Percentiles rank a stretch among this genome's conserved stretches.
phyloP scores from a whole-genome alignment of 64 coral and sea anemone genomes.

The Acropora tenuis region DNA sequence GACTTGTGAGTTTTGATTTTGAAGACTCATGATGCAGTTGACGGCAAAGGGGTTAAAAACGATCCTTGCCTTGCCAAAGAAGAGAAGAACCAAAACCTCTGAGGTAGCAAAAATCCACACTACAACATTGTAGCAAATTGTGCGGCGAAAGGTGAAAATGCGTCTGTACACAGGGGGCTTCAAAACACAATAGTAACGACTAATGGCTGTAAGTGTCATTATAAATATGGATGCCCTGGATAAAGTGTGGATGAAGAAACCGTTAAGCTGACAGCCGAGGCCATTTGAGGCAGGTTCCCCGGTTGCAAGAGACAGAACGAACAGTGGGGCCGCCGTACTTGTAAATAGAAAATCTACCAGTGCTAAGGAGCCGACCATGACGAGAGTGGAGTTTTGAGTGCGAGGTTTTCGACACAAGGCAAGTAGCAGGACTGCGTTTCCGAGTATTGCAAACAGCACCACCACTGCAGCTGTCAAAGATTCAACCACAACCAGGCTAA shows the following conservation, averaged over 20 bases:
- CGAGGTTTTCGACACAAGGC: conserved; percentile 15
- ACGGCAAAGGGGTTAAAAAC: not conserved
- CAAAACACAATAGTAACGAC: not conserved
- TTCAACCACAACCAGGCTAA: not conserved
- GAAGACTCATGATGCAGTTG: not conserved
- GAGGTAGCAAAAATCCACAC: conserved; percentile 36
- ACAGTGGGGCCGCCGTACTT: not conserved
- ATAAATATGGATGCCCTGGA: not conserved
- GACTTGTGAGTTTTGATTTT: not conserved
- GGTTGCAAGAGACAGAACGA: not conserved
- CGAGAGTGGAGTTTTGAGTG: not conserved
- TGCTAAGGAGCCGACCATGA: conserved; percentile 27
- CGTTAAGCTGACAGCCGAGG: not conserved
- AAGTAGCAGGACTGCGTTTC: not conserved
- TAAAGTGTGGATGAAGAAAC: not conserved
- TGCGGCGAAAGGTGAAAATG: conserved; percentile 16
- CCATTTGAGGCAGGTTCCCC: not conserved
- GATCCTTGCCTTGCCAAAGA: not conserved
- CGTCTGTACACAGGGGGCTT: conserved; percentile 1
- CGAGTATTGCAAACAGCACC: too few species aligned
- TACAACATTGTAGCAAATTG: conserved; percentile 10
- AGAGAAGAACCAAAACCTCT: conserved; percentile 1
- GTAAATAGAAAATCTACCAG: conserved; percentile 11
- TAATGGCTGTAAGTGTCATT: conserved; percentile 30
- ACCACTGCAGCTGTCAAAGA: too few species aligned